Percentiles rank a stretch among this genome's conserved stretches.
Conservation (phyloP, 2,113 vertebrate species). For the Esox niger region DNA sequence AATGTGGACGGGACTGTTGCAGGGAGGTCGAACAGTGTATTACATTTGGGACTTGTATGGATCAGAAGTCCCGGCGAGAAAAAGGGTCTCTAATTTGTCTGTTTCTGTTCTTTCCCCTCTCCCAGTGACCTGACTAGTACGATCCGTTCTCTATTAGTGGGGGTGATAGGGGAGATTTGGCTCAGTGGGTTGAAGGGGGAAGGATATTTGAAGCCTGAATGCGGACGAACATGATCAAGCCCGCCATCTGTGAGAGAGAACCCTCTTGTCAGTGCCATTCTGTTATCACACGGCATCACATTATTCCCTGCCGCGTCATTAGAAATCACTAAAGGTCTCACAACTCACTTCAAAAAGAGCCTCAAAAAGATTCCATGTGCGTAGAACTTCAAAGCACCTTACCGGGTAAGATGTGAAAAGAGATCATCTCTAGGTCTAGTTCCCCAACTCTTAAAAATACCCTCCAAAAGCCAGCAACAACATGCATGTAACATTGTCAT, state of each 20-base stretch:
- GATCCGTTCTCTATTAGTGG: not conserved
- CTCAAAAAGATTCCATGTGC: no score
- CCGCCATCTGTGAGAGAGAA: not conserved
- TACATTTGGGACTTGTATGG: constrained; percentile 10
- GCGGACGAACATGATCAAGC: constrained; percentile 1
- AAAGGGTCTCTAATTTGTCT: constrained; percentile 4
- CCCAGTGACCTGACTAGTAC: constrained; percentile 2
- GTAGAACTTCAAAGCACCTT: not conserved
- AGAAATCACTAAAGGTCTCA: no score
- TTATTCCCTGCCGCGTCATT: no score
- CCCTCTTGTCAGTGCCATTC: not conserved
- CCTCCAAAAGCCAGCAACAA: no score
- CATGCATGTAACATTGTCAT: no score
- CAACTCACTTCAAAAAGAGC: no score
- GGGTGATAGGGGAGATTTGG: constrained; percentile 14
- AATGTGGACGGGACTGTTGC: constrained; percentile 1
- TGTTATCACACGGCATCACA: no score
- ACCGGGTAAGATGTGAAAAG: no score
- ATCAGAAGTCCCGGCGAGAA: not conserved
- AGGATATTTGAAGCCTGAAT: constrained; percentile 1
- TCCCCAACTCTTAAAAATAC: no score
- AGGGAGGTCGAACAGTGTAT: constrained; percentile 11
- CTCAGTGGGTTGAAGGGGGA: constrained; percentile 2
- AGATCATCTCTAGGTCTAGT: no score
- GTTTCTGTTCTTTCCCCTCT: not conserved